These are phyloP conservation scores for Sebastes vulpes DNA, from an alignment of 2,797 vertebrate genomes.

Conservation along the genomic window DNA sequence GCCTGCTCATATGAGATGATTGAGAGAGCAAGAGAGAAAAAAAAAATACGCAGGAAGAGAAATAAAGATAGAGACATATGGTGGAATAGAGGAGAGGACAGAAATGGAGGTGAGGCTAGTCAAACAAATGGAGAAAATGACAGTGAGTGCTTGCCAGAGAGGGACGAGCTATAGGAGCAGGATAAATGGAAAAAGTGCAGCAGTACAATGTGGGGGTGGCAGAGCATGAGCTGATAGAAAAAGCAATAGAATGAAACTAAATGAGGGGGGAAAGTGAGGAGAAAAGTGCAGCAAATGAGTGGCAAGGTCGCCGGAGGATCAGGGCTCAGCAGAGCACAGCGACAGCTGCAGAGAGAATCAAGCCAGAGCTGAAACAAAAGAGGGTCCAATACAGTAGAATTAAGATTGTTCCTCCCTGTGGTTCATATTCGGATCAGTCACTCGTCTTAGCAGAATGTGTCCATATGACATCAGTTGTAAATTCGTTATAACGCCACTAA, in stretches of 20 bases:
- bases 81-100: slow-evolving; percentile 14
- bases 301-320: slow-evolving; percentile 35
- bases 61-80: background rate
- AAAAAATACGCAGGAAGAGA: slow-evolving; percentile 1
- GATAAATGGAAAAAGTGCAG: slow-evolving; percentile 59
- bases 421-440: background rate
- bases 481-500: too few species aligned
- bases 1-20: slow-evolving; percentile 13
- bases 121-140: slow-evolving; percentile 51
- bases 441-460: background rate
- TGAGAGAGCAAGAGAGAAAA: background rate
- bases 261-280: slow-evolving; percentile 50
- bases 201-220: slow-evolving; percentile 53
- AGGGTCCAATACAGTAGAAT: background rate
- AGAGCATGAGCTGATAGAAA: slow-evolving; percentile 55
- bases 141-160: slow-evolving; percentile 41
- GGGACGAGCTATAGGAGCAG: slow-evolving; percentile 36
- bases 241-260: slow-evolving; percentile 58
- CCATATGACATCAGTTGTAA: background rate
- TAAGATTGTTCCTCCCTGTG: background rate
- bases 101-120: slow-evolving; percentile 51
- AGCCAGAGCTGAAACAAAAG: background rate
- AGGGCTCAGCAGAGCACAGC: slow-evolving; percentile 22
- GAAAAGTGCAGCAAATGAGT: slow-evolving; percentile 56
- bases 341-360: background rate